Conservation (phyloP, 2,113 vertebrate genomes). For the Hiodon tergisus region DNA sequence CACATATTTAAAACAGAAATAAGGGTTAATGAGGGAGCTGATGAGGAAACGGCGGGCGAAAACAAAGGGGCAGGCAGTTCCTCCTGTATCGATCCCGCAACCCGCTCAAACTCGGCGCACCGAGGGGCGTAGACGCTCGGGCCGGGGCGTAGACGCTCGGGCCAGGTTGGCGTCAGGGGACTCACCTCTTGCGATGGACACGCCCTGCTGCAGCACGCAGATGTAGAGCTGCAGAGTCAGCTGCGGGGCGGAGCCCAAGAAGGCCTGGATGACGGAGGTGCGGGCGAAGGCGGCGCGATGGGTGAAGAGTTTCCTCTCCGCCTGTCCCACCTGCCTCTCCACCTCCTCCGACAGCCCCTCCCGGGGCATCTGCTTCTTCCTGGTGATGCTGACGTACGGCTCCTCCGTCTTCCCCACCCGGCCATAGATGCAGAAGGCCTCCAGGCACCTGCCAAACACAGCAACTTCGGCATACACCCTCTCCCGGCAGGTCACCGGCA, state of each 20-base stretch:
- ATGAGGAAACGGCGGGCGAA: too few relatives aligned
- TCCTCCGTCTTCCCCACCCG: constrained; percentile 78
- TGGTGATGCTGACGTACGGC: constrained; percentile 95
- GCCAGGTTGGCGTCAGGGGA: too few relatives aligned
- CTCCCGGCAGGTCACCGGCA: too few relatives aligned
- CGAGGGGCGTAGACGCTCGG: too few relatives aligned
- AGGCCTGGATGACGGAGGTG: constrained; percentile 93
- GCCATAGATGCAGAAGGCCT: constrained; percentile 90
- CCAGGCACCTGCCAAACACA: constrained; percentile 72
- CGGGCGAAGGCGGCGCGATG: constrained; percentile 89
- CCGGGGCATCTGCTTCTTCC: constrained; percentile 86
- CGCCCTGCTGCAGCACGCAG: constrained; percentile 70
- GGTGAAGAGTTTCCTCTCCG: constrained; percentile 85
- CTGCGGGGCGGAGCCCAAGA: constrained; percentile 93
- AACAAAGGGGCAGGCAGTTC: too few relatives aligned
- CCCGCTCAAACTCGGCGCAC: too few relatives aligned
- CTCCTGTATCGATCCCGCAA: too few relatives aligned
- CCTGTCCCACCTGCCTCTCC: constrained; percentile 93
- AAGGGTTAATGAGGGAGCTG: not conserved
- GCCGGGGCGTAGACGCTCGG: too few relatives aligned
- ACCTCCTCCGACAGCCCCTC: constrained; percentile 81
- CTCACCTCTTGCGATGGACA: constrained; percentile 79
- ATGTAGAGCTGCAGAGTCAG: constrained; percentile 95
- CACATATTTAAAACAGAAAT: not conserved
- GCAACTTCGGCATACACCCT: not conserved